Conservation (phyloP, 1,140 invertebrate species). For the Eurosta solidaginis region DNA sequence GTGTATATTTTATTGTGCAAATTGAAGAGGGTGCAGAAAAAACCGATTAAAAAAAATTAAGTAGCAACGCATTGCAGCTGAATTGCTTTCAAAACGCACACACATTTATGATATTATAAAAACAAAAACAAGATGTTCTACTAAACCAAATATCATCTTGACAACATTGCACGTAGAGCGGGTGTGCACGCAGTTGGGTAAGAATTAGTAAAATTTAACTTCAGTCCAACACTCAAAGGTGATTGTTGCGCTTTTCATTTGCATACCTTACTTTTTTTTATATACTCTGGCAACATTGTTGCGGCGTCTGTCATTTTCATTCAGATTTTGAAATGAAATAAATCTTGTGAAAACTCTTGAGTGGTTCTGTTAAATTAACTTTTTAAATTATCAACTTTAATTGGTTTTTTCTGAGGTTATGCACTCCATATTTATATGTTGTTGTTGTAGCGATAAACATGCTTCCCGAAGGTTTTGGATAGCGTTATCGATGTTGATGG, state of each 20-base stretch:
- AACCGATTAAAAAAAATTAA: neutral
- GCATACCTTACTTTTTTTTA: neutral
- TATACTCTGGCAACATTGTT: neutral
- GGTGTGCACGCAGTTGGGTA: neutral
- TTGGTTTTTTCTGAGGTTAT: too few relatives aligned
- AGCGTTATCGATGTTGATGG: too few relatives aligned
- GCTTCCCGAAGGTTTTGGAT: too few relatives aligned
- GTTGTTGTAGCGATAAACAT: too few relatives aligned
- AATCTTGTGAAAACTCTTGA: neutral
- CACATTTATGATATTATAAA: slow-evolving; percentile 2
- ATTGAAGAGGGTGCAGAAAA: neutral
- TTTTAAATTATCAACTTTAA: too few relatives aligned
- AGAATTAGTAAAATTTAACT: slow-evolving; percentile 15
- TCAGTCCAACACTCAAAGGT: neutral
- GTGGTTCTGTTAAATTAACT: too few relatives aligned
- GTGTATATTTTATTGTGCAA: neutral
- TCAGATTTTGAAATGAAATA: neutral
- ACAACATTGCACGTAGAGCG: neutral
- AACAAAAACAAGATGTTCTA: neutral
- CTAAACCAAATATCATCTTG: neutral
- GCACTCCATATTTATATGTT: too few relatives aligned
- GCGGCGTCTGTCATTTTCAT: neutral
- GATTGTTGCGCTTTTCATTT: neutral
- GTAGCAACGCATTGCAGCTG: slow-evolving; percentile 1
- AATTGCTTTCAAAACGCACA: slow-evolving; percentile 18